phyloP scores from a whole-genome alignment of 2,888 invertebrate species.

The Sepioteuthis lessoniana region DNA sequence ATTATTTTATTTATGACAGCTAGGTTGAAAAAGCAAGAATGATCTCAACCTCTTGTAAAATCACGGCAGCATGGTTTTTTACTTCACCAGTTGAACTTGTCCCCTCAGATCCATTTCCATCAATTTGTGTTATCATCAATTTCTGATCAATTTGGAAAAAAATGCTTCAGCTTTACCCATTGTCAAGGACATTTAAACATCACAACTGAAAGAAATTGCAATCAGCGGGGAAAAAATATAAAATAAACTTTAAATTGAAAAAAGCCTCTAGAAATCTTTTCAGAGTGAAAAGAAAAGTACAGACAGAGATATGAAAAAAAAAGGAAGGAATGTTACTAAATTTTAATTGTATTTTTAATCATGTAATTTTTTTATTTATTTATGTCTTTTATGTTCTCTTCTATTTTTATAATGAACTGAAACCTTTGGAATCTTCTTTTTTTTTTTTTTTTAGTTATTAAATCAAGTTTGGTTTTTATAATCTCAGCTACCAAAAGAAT shows the following conservation, averaged over 20 bases:
- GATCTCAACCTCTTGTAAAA: neutral
- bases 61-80: neutral
- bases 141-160: neutral
- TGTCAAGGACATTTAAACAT: neutral
- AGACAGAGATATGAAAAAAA: neutral
- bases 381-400: no score
- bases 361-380: no score
- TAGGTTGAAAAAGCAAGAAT: neutral
- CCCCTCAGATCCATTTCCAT: neutral
- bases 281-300: neutral
- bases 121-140: neutral
- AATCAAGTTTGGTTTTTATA: neutral
- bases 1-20: conserved; percentile 25
- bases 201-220: neutral
- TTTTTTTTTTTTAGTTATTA: neutral
- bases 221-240: neutral
- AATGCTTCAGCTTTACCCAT: neutral
- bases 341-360: neutral
- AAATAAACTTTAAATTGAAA: neutral
- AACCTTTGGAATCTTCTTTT: neutral
- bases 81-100: no score
- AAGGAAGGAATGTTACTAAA: neutral
- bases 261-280: neutral
- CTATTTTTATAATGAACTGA: no score
- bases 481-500: neutral